Percentiles rank a stretch among this genome's conserved stretches.
Conservation (phyloP, 1,140 invertebrate species). For the Camponotus pennsylvanicus region DNA sequence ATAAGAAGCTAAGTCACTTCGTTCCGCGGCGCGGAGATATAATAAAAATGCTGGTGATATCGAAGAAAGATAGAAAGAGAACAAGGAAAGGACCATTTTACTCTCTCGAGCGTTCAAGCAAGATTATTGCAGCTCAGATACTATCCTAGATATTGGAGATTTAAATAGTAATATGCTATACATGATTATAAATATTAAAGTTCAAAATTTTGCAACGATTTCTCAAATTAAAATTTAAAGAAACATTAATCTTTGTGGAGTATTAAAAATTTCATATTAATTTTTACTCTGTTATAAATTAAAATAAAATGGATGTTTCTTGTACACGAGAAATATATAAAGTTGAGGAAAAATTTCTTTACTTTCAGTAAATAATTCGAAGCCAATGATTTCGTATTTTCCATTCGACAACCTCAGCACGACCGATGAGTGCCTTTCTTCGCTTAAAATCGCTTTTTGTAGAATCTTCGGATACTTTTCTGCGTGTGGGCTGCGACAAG, state of each 20-base stretch:
- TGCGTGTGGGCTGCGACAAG: conserved; percentile 83
- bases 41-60: conserved; percentile 38
- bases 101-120: neutral
- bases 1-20: conserved; percentile 54
- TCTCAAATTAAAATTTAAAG: neutral
- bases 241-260: neutral
- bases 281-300: neutral
- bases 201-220: neutral
- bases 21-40: conserved; percentile 6
- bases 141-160: neutral
- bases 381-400: neutral
- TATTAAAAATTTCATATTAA: conserved; percentile 1
- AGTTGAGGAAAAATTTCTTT: neutral
- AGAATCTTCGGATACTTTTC: conserved; percentile 77
- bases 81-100: conserved; percentile 48
- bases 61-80: conserved; percentile 49
- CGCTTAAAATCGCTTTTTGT: conserved; percentile 66
- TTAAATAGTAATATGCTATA: neutral
- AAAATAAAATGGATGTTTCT: neutral
- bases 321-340: neutral
- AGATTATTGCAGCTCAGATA: conserved; percentile 17
- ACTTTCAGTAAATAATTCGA: neutral
- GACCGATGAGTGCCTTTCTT: neutral
- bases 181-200: neutral
- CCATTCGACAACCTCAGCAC: neutral